Evolutionary conservation across 2,113 vertebrate species (phyloP).

Genomic region (Protobothrops flavoviridis): DNA sequence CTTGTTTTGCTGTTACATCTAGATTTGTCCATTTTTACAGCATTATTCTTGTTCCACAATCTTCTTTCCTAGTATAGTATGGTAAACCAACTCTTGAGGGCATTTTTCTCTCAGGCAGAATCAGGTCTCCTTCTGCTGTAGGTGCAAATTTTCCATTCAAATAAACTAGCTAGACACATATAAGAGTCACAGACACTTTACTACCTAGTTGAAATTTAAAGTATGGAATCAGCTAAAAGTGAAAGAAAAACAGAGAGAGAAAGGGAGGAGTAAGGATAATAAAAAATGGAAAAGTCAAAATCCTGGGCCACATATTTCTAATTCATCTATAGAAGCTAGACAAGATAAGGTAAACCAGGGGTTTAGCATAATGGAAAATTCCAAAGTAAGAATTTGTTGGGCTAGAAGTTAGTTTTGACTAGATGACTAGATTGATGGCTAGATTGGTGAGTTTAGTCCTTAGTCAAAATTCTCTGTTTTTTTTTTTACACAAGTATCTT

Average conservation of each 20-base stretch:
- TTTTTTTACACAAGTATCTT: background rate
- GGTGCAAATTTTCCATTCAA: conserved; percentile 70
- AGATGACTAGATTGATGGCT: background rate
- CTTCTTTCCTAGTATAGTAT: conserved; percentile 12
- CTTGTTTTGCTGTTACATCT: background rate
- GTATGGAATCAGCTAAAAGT: conserved; percentile 75
- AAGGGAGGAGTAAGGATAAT: background rate
- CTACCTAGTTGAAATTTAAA: conserved; percentile 71
- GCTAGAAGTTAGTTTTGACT: background rate
- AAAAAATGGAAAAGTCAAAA: background rate
- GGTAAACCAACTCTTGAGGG: background rate
- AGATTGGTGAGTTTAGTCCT: background rate
- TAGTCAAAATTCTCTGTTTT: background rate
- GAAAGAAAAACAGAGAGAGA: background rate
- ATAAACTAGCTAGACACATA: conserved; percentile 76
- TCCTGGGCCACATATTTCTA: background rate
- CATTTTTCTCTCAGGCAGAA: conserved; percentile 58
- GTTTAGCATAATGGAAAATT: background rate
- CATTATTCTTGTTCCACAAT: background rate
- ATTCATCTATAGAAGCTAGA: background rate
- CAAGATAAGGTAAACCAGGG: background rate
- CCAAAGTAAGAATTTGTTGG: background rate
- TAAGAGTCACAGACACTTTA: conserved; percentile 70
- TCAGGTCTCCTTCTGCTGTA: conserved; percentile 69
- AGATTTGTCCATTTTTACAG: background rate